Evolutionary conservation across 2,888 invertebrate genomes (phyloP).

Genomic region (Leptopilina syphax): DNA sequence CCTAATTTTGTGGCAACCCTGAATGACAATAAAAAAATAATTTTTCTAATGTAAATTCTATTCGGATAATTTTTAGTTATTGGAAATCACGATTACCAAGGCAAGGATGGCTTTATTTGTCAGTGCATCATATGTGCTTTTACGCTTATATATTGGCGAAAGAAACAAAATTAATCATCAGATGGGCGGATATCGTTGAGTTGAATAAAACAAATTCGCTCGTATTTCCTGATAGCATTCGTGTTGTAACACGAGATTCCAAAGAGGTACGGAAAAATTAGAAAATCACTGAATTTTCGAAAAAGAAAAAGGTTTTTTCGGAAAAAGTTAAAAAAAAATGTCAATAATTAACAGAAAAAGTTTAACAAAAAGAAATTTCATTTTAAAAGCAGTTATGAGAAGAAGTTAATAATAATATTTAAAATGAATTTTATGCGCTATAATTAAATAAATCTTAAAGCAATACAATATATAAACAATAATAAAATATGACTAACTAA

Average conservation of each 20-base stretch:
- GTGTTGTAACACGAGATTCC: slow-evolving; percentile 90
- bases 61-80: slow-evolving; percentile 80
- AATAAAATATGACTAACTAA: too few relatives aligned
- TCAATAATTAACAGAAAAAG: too few relatives aligned
- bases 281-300: background rate
- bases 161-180: slow-evolving; percentile 91
- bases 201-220: slow-evolving; percentile 87
- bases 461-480: too few relatives aligned
- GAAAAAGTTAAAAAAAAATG: too few relatives aligned
- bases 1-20: too few relatives aligned
- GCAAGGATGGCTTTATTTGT: slow-evolving; percentile 99
- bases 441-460: too few relatives aligned
- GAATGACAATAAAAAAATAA: background rate
- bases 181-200: slow-evolving; percentile 94
- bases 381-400: too few relatives aligned
- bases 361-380: too few relatives aligned
- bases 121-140: slow-evolving; percentile 96
- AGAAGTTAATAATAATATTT: too few relatives aligned
- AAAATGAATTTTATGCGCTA: too few relatives aligned
- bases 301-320: too few relatives aligned
- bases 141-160: slow-evolving; percentile 95
- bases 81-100: slow-evolving; percentile 95
- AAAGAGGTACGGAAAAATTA: slow-evolving; percentile 75
- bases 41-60: slow-evolving; percentile 16
- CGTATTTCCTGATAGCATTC: slow-evolving; percentile 91